Base-by-base conservation (phyloP, 1,140 invertebrate species). In the Anastrepha ludens region DNA sequence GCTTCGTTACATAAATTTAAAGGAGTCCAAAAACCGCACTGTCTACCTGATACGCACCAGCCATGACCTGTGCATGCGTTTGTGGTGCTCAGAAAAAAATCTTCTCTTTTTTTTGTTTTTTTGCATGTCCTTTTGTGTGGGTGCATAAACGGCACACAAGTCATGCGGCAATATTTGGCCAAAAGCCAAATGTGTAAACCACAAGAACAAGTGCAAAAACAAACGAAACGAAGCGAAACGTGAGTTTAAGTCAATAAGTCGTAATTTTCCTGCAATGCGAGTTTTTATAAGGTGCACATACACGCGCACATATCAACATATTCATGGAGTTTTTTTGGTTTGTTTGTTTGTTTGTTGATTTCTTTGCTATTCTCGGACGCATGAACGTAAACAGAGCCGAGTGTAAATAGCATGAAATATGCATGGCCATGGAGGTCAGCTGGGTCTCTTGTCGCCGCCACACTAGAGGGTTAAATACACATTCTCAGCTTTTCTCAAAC, bases 381-480 rank as follows among this genome's bases (percentile, higher is more conserved):
- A 81, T 58, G 41, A 55, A 81, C 20, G 74, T 81, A 81, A 81
- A 81, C 74, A 58, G 74, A 41, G 44, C n/a, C 9, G n/a, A 13
- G 47, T 55, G 74, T 81, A 81, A 81, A 81, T 81, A 55, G n/a
- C n/a, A 81, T 81, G 47, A 81, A 81, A 81, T 81, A 81, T 81
- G 74, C 74, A 81, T 58, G 47, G 17, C 74, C 44, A 58, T 81
- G 74, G 74, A 81, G 74, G 74, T 55, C 74, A 81, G 47, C 11
- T 50, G 74, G 74, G 47, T 9, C 47, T 81, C 47, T 81, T 55
- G 74, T 55, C 74, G 50, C 11, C 50, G 47, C 9, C 74, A n/a
- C 55, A 47, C 74, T n/a, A 55, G 74, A 29, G 47, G 74, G 47
- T 81, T 55, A 81, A 81, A 81, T 81, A 81, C 50, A 81, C 17